phyloP scores from a whole-genome alignment of 2,113 vertebrate genomes.

The Mustela lutreola region DNA sequence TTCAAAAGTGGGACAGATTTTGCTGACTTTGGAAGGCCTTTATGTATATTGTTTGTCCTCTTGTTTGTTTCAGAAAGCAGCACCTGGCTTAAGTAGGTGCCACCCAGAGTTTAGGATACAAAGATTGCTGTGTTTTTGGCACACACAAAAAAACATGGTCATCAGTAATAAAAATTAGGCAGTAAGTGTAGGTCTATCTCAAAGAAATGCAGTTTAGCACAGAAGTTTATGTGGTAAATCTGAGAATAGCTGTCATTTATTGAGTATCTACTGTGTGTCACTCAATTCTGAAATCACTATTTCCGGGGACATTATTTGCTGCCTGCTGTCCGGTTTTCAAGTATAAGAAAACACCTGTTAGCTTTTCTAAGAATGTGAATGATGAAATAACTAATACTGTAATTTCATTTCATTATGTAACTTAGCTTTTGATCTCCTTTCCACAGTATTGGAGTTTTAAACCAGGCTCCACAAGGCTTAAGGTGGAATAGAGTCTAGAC shows the following conservation, averaged over 20 bases:
- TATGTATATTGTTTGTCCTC: neutral
- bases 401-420: slow-evolving; percentile 63
- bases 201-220: slow-evolving; percentile 38
- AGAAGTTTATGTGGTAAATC: slow-evolving; percentile 22
- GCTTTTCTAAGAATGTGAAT: slow-evolving; percentile 46
- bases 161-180: neutral
- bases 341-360: slow-evolving; percentile 43
- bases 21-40: neutral
- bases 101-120: neutral
- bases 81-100: neutral
- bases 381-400: slow-evolving; percentile 35
- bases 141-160: neutral
- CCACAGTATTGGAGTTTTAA: slow-evolving; percentile 47
- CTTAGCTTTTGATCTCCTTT: slow-evolving; percentile 47
- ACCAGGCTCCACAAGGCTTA: neutral
- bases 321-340: slow-evolving; percentile 35
- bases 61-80: slow-evolving; percentile 45
- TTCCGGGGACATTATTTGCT: slow-evolving; percentile 7
- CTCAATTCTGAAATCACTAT: slow-evolving; percentile 54
- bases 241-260: neutral
- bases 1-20: neutral
- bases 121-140: neutral
- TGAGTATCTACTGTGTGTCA: neutral
- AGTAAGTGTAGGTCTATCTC: slow-evolving; percentile 17
- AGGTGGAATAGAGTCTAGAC: neutral